A percentile compares a stretch with the other conserved stretches of the same genome.
These are phyloP conservation scores for Lasiurus borealis DNA, from an alignment of 2,113 vertebrate genomes.

Conservation along the genomic window DNA sequence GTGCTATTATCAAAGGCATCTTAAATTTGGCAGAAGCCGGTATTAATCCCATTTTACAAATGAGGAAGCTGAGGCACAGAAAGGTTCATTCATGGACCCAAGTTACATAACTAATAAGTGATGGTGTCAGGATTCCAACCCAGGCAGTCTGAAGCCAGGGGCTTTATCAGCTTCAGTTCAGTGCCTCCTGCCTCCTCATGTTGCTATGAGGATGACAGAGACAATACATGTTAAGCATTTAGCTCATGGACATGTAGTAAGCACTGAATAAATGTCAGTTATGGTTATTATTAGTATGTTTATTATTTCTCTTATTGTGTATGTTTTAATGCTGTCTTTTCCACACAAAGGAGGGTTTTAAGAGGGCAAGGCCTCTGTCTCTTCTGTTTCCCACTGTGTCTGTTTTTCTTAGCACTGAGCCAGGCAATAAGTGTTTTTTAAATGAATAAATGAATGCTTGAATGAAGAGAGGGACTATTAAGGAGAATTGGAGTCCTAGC, in stretches of 20 bases:
- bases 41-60: neutral
- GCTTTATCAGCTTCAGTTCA: neutral
- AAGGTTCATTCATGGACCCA: neutral
- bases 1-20: neutral
- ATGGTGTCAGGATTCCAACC: neutral
- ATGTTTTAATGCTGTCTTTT: neutral
- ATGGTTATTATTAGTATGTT: neutral
- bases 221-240: neutral
- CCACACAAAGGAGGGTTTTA: slow-evolving; percentile 42
- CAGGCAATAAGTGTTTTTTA: slow-evolving; percentile 15
- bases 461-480: slow-evolving; percentile 39
- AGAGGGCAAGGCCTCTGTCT: slow-evolving; percentile 19
- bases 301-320: slow-evolving; percentile 1
- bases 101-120: neutral
- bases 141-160: neutral
- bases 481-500: slow-evolving; percentile 46
- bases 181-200: neutral
- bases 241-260: neutral
- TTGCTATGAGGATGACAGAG: neutral
- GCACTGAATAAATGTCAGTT: neutral
- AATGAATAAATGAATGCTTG: slow-evolving; percentile 68
- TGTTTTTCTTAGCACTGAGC: slow-evolving; percentile 20
- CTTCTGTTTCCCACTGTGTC: slow-evolving; percentile 9
- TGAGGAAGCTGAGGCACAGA: neutral
- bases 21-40: slow-evolving; percentile 17